Evolutionary conservation across 2,888 invertebrate genomes (phyloP).

Genomic region (Pristionchus maxplancki): DNA sequence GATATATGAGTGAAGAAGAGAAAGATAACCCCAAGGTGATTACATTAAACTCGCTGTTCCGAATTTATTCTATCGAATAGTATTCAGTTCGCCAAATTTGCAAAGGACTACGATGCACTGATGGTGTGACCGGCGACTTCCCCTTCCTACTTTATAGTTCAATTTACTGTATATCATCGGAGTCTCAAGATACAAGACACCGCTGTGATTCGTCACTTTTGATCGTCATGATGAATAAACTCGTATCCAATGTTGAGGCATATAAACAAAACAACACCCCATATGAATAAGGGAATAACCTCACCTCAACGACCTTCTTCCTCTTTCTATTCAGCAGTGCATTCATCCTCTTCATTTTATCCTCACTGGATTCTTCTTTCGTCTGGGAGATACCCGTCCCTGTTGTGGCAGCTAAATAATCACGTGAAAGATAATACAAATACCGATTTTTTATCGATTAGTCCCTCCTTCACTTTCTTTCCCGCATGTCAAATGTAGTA

Average conservation of each 20-base stretch:
- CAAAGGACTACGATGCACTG: conserved; percentile 32
- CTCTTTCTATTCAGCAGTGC: conserved; percentile 61
- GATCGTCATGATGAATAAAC: conserved; percentile 11
- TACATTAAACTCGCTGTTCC: too few species aligned
- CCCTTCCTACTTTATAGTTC: background rate
- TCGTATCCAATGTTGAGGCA: background rate
- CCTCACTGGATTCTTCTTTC: conserved; percentile 32
- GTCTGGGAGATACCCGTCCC: background rate
- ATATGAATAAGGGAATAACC: background rate
- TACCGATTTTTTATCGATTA: too few species aligned
- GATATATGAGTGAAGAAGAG: conserved; percentile 17
- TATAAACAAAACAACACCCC: background rate
- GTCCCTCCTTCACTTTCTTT: too few species aligned
- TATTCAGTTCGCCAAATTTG: conserved; percentile 26
- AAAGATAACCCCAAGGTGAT: conserved; percentile 17
- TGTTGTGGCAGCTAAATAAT: background rate
- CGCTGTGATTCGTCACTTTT: background rate
- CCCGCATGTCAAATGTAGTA: too few species aligned
- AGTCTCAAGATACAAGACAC: conserved; percentile 7
- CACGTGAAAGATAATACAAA: too few species aligned
- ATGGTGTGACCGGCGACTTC: background rate
- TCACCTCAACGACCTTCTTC: conserved; percentile 52
- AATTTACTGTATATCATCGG: background rate
- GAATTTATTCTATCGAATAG: background rate
- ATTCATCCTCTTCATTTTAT: conserved; percentile 57